Conservation (phyloP, 1,140 invertebrate species). For the Paramacrobiotus metropolitanus region DNA sequence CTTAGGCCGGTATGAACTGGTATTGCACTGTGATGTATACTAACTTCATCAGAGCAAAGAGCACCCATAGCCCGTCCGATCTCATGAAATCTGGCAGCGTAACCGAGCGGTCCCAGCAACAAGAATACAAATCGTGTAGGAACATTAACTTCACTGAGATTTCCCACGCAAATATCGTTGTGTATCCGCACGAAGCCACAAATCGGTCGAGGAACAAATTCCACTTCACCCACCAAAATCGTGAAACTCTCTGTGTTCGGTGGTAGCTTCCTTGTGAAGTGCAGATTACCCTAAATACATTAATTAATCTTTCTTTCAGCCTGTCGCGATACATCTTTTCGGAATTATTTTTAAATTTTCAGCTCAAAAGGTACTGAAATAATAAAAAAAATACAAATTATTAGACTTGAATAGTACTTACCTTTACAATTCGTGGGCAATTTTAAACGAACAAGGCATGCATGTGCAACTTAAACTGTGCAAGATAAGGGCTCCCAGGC, state of each 20-base stretch:
- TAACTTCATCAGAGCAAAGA: slow-evolving; percentile 82
- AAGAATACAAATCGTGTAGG: slow-evolving; percentile 88
- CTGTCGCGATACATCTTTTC: no score
- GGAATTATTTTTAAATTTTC: slow-evolving; percentile 9
- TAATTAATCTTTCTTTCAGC: no score
- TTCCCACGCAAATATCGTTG: slow-evolving; percentile 53
- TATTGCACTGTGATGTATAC: no score
- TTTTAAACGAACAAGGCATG: no score
- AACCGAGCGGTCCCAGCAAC: slow-evolving; percentile 60
- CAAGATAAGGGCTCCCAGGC: no score
- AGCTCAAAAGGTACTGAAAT: slow-evolving; percentile 6
- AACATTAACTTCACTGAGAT: slow-evolving; percentile 87
- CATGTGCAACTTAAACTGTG: no score
- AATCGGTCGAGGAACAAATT: slow-evolving; percentile 70
- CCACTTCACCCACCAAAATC: slow-evolving; percentile 88
- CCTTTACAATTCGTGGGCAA: no score
- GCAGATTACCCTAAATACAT: slow-evolving; percentile 44
- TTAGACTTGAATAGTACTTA: no score
- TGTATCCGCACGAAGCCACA: slow-evolving; percentile 77
- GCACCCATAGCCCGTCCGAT: slow-evolving; percentile 96
- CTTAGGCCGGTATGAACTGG: no score
- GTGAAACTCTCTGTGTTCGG: slow-evolving; percentile 83
- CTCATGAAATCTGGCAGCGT: slow-evolving; percentile 69
- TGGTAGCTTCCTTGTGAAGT: slow-evolving; percentile 95
- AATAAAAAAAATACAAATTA: slow-evolving; percentile 7